A percentile compares a stretch with the other conserved stretches of the same genome.
These are phyloP conservation scores for Eulemur rubriventer DNA, from an alignment of 2,797 vertebrate genomes.

Conservation along the genomic window DNA sequence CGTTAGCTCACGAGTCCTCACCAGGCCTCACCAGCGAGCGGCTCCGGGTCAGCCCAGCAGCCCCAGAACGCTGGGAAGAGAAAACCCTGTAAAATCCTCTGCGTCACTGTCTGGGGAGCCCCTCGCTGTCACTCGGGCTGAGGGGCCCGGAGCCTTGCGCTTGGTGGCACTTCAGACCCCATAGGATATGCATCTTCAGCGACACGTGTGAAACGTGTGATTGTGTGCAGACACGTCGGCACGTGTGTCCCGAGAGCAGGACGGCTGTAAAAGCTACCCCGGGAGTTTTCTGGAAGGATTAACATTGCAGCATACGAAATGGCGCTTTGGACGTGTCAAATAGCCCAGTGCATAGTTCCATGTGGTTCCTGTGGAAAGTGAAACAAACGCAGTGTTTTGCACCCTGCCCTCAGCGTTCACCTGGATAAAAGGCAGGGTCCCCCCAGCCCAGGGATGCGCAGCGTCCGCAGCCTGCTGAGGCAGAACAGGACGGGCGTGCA, in stretches of 20 bases:
- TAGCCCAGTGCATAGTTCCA: not conserved
- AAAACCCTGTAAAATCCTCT: not conserved
- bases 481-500: fast-evolving
- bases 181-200: not conserved
- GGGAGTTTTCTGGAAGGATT: not conserved
- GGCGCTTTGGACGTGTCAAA: not conserved
- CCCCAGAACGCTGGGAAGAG: not conserved
- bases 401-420: not conserved
- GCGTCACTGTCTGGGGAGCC: not conserved
- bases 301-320: fast-evolving
- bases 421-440: too few relatives aligned
- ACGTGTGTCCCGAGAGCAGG: fast-evolving
- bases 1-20: fast-evolving
- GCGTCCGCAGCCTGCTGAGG: not conserved
- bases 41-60: not conserved
- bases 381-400: not conserved
- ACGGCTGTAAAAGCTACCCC: fast-evolving
- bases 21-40: fast-evolving
- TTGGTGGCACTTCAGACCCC: not conserved
- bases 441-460: not conserved
- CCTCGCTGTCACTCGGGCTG: not conserved
- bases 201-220: fast-evolving
- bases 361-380: not conserved
- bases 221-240: fast-evolving
- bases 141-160: not conserved